Percentiles rank a stretch among this genome's conserved stretches.
These are phyloP conservation scores for Mustela nigripes DNA, from an alignment of 2,113 vertebrate genomes.

Conservation along the genomic window DNA sequence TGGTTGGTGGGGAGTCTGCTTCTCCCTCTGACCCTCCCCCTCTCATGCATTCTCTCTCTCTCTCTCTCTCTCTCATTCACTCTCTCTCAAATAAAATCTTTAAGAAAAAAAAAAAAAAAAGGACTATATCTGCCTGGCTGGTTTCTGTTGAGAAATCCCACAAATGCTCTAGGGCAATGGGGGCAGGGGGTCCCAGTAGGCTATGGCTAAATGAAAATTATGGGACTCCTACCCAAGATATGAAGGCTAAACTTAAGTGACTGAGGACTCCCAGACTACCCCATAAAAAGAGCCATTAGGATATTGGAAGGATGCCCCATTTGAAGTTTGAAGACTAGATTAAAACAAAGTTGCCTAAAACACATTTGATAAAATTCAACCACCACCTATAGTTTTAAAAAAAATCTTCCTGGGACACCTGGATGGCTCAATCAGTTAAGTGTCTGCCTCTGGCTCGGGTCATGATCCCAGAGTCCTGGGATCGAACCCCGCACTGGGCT, in stretches of 20 bases:
- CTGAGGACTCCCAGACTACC: not conserved
- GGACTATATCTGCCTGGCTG: not conserved
- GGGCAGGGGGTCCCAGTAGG: too few species aligned
- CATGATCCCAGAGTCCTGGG: too few species aligned
- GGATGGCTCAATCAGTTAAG: too few species aligned
- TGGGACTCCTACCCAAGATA: not conserved
- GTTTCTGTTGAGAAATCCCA: not conserved
- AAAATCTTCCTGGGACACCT: not conserved
- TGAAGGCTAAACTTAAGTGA: not conserved
- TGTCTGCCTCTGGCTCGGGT: too few species aligned
- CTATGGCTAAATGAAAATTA: not conserved
- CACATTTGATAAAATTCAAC: not conserved
- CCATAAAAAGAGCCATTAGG: not conserved
- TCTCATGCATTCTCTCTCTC: too few species aligned
- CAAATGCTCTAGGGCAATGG: not conserved
- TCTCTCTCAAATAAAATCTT: too few species aligned
- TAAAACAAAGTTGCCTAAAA: not conserved
- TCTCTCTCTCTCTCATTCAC: too few species aligned
- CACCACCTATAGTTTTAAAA: not conserved
- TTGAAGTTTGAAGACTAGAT: not conserved
- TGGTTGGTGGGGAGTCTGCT: too few species aligned
- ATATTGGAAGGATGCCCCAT: not conserved
- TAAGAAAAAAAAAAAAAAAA: too few species aligned
- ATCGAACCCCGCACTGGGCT: too few species aligned
- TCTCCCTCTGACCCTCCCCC: too few species aligned